Base-by-base conservation (phyloP, 2,797 vertebrate genomes). In the Poecilia picta region DNA sequence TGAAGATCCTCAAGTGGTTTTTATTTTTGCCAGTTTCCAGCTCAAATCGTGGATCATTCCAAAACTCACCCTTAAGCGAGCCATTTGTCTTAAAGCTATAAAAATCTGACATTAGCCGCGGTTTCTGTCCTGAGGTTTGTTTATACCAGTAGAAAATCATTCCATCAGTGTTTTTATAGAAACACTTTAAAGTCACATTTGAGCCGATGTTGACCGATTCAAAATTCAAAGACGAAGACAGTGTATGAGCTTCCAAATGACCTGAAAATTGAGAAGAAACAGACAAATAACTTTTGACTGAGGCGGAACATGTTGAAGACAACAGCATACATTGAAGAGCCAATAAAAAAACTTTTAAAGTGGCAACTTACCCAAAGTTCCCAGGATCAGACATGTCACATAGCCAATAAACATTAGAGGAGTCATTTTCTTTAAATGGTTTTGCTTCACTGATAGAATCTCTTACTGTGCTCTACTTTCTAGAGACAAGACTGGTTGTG, bases 161-260 rank as follows among this genome's bases (percentile, higher is more conserved):
- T 36, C 59, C 8, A 53, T 39, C 7, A 2, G 59, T 31, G 2
- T 1, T 8, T 5, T 59, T 0, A 68, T 10, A 45, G 39, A 73
- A 87, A 66, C 91, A 92, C 39, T 12, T 51, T 51, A 92, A 79
- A 64, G 75, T 89, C 28, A 89, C 74, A 3, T 1, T 53, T 0
- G 87, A 82, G 11, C 92, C 90, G 31, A 76, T 8, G 5, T 33
- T 39, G 15, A 73, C 75, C 2, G 77, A 39, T 57, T 28, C 0
- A 2, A 92, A n/a, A 18, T 2, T 49, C 13, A 79, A 28, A 53
- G 77, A 33, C 16, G 83, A 47, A 3, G 83, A 68, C 3, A 0
- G 0, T 2, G 74, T 3, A 18, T 15, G 49, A 64, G 53, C 18
- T 2, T 49, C 39, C 18, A 11, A 3, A 46, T 28, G 8, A 77